phyloP scores from a whole-genome alignment of 2,888 invertebrate species.

The Plebejus melissa region DNA sequence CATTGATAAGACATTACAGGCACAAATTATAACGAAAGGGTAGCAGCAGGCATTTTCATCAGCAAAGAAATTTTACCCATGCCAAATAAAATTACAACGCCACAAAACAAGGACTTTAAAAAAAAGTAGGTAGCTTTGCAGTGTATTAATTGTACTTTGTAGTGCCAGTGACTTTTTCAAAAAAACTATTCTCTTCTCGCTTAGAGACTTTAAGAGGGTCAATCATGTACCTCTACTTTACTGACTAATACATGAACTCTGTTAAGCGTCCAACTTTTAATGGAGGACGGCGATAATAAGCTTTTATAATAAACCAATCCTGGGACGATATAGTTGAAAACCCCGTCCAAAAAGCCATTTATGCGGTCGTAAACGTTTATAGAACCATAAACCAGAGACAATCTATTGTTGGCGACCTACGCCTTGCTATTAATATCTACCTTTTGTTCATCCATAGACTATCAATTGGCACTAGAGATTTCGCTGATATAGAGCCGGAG shows the following conservation, averaged over 20 bases:
- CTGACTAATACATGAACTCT: not conserved
- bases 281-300: conserved; percentile 36
- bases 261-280: conserved; percentile 4
- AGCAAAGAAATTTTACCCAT: not conserved
- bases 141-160: too few relatives aligned
- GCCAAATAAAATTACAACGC: not conserved
- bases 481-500: conserved; percentile 2
- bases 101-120: too few relatives aligned
- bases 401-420: conserved; percentile 75
- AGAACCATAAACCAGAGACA: conserved; percentile 74
- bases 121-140: too few relatives aligned
- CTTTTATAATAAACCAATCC: conserved; percentile 68
- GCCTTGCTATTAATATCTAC: conserved; percentile 65
- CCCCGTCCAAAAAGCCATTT: conserved; percentile 69
- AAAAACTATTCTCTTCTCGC: not conserved
- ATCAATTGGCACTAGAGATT: conserved; percentile 70
- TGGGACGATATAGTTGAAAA: conserved; percentile 67
- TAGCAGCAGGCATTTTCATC: not conserved
- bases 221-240: not conserved
- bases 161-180: too few relatives aligned
- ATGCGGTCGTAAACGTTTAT: conserved; percentile 76
- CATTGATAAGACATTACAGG: not conserved
- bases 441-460: conserved; percentile 63
- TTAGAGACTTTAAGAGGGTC: too few relatives aligned
- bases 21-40: not conserved